Evolutionary conservation across 2,113 vertebrate species (phyloP), one percentile per base, ranked within the genome.

Genomic region (Cromileptes altivelis): DNA sequence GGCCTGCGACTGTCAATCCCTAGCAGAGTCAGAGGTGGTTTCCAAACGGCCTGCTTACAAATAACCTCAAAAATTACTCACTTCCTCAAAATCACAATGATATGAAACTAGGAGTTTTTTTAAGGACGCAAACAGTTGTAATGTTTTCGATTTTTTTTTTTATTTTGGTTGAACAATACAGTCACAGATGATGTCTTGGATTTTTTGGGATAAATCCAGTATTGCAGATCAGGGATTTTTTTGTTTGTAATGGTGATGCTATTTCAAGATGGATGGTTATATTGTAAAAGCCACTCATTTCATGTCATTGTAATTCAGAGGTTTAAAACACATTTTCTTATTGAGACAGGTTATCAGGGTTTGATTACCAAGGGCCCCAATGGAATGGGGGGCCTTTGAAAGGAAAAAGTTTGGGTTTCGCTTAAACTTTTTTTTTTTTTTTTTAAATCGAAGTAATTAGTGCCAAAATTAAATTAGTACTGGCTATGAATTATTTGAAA

Each of bases 21-120:
- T 11, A 52, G 50, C 2, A 19, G 47, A 58, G 4, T 17, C 9
- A 73, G 25, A 2, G 60, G 68, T 82, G 78, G 60, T 81, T 61
- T 73, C 9, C 7, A 19, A 9, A 58, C 8, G 6, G 92, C 94
- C 95, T 93, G 89, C 7, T 70, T 19, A 82, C 70, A 92, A 90
- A 90, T 15, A 19, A 84, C 42, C 10, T 17, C 2, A 37, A 55
- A 6, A 18, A 15, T 50, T 18, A 15, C 33, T 50, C 30, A 55
- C 18, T 4, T 62, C 27, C 23, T 37, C 2, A 40, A 23, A 6
- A 52, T 47, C 47, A 15, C 7, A 21, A 4, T 30, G 2, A 15
- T 19, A 25, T 67, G n/a, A 56, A 27, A 67, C 21, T 9, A 23
- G 4, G 18, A 25, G 14, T 63, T 30, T 25, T 42, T 25, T 14